phyloP scores from a whole-genome alignment of 2,113 vertebrate species.

The Pachycephala philippinensis region DNA sequence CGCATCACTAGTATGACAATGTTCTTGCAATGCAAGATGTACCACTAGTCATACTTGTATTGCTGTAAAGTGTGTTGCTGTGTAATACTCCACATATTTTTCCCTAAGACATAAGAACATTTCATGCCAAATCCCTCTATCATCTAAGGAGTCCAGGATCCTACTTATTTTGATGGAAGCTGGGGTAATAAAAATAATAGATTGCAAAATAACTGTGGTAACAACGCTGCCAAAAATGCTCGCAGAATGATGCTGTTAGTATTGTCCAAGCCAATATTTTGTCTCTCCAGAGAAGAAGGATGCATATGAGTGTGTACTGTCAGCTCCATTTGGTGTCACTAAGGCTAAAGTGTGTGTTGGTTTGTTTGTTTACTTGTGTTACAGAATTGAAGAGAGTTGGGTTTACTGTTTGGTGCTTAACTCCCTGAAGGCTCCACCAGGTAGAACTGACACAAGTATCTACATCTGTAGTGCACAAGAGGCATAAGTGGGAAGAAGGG shows the following conservation, averaged over 20 bases:
- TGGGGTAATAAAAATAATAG: not conserved
- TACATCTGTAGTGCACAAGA: not conserved
- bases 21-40: not conserved
- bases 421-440: not conserved
- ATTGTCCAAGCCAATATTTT: not conserved
- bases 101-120: not conserved
- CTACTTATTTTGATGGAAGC: not conserved
- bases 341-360: not conserved
- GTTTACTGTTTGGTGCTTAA: not conserved
- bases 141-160: not conserved
- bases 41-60: not conserved
- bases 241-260: not conserved
- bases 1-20: not conserved
- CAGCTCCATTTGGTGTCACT: not conserved
- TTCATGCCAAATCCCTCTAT: not conserved
- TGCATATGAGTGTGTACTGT: not conserved
- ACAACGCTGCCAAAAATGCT: not conserved
- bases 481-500: not conserved
- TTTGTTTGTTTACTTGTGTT: not conserved
- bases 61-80: not conserved
- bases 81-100: not conserved
- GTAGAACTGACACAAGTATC: not conserved
- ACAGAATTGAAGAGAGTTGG: not conserved
- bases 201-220: not conserved
- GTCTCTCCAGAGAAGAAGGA: not conserved